Base-by-base conservation (phyloP, 2,797 vertebrate species). In the Anguilla pacifica region DNA sequence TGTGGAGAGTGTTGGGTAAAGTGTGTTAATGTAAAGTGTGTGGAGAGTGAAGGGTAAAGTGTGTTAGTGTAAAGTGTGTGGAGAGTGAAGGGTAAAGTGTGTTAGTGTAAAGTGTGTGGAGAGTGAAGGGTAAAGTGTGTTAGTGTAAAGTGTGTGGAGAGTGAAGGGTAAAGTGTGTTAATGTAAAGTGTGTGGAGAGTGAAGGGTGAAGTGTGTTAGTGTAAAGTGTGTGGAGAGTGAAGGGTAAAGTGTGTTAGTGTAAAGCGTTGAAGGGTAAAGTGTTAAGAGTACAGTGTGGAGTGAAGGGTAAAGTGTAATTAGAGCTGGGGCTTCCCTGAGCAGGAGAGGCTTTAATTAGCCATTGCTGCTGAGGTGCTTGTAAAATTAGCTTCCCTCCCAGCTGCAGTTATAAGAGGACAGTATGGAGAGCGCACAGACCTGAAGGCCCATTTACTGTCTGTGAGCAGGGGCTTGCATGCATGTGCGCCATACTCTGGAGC, bases 401-500 rank as follows among this genome's bases (percentile, higher is more conserved):
- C 35, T 11, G n/a, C 39, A 85, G 84, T 79, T 79, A 43, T 84
- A 83, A 88, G 91, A 43, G 89, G 77, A 90, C 89, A 92, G 84
- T 57, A 77, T 86, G 83, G 88, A 87, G 85, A 70, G 55, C 15
- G 86, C 84, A 35, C 19, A 49, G 31, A 57, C 25, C 11, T 43
- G 53, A 82, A 61, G 84, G 86, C 88, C 77, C 64, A 74, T 87
- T 88, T 86, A 84, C 84, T 74, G 86, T 86, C n/a, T 85, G 17
- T 79, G 64, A 87, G 90, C 83, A 79, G 84, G 85, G 64, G 87
- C 51, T 55, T 72, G 74, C 28, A 81, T 74, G 88, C 89, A 90
- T 93, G 90, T 95, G 92, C 93, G 88, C 89, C 87, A 39, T 0
- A 86, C 86, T 46, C 82, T 92, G 81, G 90, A 77, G 89, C 92